Evolutionary conservation across 35 echinoderm and acorn worm genomes (phyloP).

Genomic region (Ptychodera flava): DNA sequence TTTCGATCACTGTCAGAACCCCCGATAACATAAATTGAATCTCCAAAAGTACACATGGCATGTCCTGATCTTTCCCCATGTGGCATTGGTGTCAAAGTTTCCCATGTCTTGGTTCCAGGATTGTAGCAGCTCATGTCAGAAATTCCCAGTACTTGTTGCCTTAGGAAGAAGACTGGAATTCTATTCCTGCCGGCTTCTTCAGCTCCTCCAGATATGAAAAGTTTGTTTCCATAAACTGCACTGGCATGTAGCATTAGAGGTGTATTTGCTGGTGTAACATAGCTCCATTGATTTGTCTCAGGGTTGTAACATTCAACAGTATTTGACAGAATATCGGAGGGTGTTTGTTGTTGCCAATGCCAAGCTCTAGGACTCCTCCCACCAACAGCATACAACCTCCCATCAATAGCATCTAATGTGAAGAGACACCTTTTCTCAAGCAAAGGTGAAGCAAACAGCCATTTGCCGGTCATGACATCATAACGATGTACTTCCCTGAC

Average conservation of each 20-base stretch:
- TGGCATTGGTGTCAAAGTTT: neutral
- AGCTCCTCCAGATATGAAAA: neutral
- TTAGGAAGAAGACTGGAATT: neutral
- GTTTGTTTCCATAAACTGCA: neutral
- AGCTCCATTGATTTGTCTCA: neutral
- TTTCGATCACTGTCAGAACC: neutral
- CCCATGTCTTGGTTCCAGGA: neutral
- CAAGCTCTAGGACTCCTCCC: neutral
- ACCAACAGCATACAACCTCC: neutral
- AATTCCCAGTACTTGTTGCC: neutral
- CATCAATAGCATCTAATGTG: neutral
- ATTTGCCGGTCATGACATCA: neutral
- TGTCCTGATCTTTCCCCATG: neutral
- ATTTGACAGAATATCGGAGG: neutral
- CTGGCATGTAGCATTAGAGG: neutral
- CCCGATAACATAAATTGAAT: neutral
- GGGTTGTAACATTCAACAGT: neutral
- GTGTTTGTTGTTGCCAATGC: neutral
- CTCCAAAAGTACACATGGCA: neutral
- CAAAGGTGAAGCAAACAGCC: neutral
- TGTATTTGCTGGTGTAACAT: neutral
- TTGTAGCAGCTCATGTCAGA: neutral
- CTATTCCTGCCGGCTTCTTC: neutral
- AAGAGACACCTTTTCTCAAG: neutral
- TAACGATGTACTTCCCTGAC: neutral